Evolutionary conservation across 2,113 vertebrate genomes (phyloP).

Genomic region (Pogona vitticeps): DNA sequence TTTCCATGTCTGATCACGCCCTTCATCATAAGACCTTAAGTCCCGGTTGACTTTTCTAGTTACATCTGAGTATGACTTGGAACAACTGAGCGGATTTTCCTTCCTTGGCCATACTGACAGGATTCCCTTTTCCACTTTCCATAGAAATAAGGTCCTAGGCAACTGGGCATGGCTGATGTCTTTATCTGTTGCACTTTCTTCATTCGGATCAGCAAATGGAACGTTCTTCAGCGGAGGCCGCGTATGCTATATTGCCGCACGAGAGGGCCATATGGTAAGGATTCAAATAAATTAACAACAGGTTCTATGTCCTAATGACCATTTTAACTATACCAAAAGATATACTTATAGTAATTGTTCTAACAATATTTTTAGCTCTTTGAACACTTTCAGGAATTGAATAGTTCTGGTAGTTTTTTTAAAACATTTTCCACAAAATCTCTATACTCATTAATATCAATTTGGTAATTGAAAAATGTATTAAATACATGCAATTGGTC

Average conservation of each 20-base stretch:
- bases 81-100: neutral
- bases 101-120: neutral
- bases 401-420: no score
- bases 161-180: constrained; percentile 90
- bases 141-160: constrained; percentile 86
- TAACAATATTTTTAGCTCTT: no score
- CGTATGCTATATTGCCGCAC: constrained; percentile 85
- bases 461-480: no score
- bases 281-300: no score
- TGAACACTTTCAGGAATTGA: no score
- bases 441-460: no score
- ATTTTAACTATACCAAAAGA: no score
- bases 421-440: no score
- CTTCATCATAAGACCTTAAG: neutral
- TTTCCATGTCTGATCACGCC: no score
- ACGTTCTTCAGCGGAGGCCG: constrained; percentile 85
- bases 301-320: no score
- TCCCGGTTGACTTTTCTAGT: neutral
- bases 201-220: constrained; percentile 84
- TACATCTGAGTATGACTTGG: neutral
- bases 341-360: no score
- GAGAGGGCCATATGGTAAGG: constrained; percentile 90
- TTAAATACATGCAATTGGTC: no score
- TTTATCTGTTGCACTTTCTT: constrained; percentile 84
- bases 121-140: constrained; percentile 9